Evolutionary conservation across 2,113 vertebrate species (phyloP).

Genomic region (Megatriorchis doriae): DNA sequence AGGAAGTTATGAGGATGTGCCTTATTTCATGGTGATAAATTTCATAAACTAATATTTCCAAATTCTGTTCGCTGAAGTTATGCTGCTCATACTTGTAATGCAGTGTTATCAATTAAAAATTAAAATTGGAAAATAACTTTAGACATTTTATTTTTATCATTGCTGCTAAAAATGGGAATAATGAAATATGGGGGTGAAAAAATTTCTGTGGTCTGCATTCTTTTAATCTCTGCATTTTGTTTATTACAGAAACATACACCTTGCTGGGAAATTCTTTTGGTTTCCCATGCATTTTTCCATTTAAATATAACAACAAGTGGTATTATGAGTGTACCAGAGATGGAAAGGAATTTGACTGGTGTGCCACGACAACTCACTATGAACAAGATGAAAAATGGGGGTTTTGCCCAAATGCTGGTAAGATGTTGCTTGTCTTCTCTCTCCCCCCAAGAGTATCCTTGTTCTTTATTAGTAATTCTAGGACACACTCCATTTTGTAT

Average conservation of each 20-base stretch:
- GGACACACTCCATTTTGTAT: neutral
- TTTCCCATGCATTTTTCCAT: conserved; percentile 86
- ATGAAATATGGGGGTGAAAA: rapidly evolving
- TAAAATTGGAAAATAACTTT: neutral
- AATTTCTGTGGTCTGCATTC: neutral
- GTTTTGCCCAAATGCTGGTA: conserved; percentile 88
- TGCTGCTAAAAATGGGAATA: neutral
- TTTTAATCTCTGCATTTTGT: conserved; percentile 7
- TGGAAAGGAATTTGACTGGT: conserved; percentile 85
- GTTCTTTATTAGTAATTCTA: neutral
- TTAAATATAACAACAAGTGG: conserved; percentile 89
- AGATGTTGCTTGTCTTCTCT: conserved; percentile 7
- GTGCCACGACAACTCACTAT: conserved; percentile 85
- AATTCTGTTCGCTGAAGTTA: neutral
- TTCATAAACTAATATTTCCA: neutral
- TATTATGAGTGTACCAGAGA: conserved; percentile 85
- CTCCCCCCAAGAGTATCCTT: neutral
- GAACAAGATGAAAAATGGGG: conserved; percentile 89
- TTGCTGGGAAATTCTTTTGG: conserved; percentile 87
- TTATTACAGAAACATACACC: conserved; percentile 83
- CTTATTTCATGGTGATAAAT: neutral
- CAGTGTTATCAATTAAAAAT: neutral
- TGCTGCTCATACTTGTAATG: neutral
- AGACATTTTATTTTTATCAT: neutral
- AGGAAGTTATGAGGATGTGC: neutral